These are phyloP conservation scores for Labrus mixtus DNA, from an alignment of 2,113 vertebrate genomes.

Conservation along the genomic window DNA sequence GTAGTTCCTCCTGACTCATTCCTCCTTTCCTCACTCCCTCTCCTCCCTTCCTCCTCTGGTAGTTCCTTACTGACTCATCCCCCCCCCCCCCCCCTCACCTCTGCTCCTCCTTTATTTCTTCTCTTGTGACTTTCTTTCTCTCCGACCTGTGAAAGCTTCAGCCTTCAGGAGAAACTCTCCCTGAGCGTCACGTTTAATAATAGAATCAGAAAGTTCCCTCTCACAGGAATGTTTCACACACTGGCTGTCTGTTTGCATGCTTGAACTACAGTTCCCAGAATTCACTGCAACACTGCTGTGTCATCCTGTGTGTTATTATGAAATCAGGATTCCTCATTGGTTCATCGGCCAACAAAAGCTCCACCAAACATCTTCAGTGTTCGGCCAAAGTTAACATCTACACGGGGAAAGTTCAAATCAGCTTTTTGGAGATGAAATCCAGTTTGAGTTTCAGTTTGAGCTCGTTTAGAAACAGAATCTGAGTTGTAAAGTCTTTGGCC, in stretches of 20 bases:
- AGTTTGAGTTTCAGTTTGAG: too few species aligned
- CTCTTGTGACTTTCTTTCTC: background rate
- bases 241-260: background rate
- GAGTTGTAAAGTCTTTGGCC: too few species aligned
- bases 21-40: conserved; percentile 29
- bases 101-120: background rate
- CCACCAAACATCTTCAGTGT: too few species aligned
- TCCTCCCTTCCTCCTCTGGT: background rate
- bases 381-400: too few species aligned
- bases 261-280: conserved; percentile 5
- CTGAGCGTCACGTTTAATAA: background rate
- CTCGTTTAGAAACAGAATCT: too few species aligned
- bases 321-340: background rate
- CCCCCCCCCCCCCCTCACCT: background rate
- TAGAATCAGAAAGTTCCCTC: background rate
- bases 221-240: background rate
- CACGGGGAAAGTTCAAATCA: too few species aligned
- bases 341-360: too few species aligned
- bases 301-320: background rate
- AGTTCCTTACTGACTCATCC: too few species aligned
- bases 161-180: background rate
- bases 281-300: background rate
- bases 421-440: too few species aligned
- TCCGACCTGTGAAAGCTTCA: conserved; percentile 6
- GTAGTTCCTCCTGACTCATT: conserved; percentile 14